phyloP scores from a whole-genome alignment of 2,888 invertebrate species.

The Neoscelio sp. region DNA sequence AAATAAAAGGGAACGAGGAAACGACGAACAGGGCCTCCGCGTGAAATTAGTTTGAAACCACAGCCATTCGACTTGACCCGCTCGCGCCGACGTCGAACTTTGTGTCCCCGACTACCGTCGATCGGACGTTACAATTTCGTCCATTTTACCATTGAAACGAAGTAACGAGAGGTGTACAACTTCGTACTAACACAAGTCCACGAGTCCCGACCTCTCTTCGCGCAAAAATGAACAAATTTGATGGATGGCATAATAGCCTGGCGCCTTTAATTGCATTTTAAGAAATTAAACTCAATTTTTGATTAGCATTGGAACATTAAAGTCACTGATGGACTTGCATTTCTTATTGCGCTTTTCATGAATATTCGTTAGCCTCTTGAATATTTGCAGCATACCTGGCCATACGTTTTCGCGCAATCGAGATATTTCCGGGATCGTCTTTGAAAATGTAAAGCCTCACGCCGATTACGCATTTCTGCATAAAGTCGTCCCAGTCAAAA shows the following conservation, averaged over 20 bases:
- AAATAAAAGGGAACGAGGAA: slow-evolving; percentile 58
- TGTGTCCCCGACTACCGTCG: slow-evolving; percentile 49
- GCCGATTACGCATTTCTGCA: slow-evolving; percentile 83
- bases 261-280: slow-evolving; percentile 49
- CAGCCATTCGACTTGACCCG: slow-evolving; percentile 55
- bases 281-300: too few relatives aligned
- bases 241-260: slow-evolving; percentile 43
- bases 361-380: slow-evolving; percentile 1
- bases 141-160: slow-evolving; percentile 22
- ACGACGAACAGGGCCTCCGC: slow-evolving; percentile 70
- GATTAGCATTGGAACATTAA: background rate
- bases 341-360: slow-evolving; percentile 7
- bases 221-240: slow-evolving; percentile 7
- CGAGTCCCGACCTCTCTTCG: background rate
- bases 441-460: slow-evolving; percentile 83
- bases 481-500: slow-evolving; percentile 84
- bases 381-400: slow-evolving; percentile 65
- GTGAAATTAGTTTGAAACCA: slow-evolving; percentile 73
- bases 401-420: slow-evolving; percentile 76
- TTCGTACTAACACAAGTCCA: slow-evolving; percentile 26
- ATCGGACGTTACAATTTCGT: slow-evolving; percentile 55
- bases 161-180: slow-evolving; percentile 32
- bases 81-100: slow-evolving; percentile 61
- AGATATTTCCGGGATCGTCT: slow-evolving; percentile 80
- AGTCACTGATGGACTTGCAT: background rate